Evolutionary conservation across 2,797 vertebrate genomes (phyloP).

Genomic region (Nyctalus aviator): DNA sequence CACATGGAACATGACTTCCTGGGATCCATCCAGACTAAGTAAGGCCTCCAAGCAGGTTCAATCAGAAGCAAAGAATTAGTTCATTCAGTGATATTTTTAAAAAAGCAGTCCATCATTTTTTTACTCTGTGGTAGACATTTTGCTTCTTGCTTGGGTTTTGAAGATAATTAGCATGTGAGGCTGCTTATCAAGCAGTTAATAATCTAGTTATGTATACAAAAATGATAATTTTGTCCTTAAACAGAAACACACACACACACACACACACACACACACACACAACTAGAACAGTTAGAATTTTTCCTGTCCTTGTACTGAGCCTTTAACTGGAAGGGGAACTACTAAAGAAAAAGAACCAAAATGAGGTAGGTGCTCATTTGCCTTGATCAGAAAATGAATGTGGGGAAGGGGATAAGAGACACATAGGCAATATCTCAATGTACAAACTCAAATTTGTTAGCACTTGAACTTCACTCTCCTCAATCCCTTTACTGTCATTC

Average conservation of each 20-base stretch:
- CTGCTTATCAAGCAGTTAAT: neutral
- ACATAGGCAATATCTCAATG: neutral
- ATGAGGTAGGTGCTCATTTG: neutral
- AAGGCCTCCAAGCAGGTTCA: neutral
- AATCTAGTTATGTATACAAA: neutral
- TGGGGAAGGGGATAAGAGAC: neutral
- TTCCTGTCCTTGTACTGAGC: neutral
- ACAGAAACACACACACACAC: neutral
- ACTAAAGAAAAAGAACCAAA: neutral
- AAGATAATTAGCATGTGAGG: neutral
- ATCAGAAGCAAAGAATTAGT: neutral
- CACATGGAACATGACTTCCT: neutral
- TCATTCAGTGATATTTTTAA: neutral
- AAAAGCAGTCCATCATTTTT: neutral
- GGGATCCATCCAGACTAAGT: neutral
- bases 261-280: neutral
- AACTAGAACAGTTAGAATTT: neutral
- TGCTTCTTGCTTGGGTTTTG: neutral
- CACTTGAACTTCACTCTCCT: neutral
- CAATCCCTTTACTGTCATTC: neutral
- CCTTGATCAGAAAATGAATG: neutral
- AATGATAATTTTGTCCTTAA: neutral
- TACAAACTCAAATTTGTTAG: neutral
- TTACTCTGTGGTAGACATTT: neutral
- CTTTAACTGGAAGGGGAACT: neutral